Evolutionary conservation across 2,797 vertebrate genomes (phyloP), one percentile per base, ranked within the genome.

Genomic region (Platalea minor): DNA sequence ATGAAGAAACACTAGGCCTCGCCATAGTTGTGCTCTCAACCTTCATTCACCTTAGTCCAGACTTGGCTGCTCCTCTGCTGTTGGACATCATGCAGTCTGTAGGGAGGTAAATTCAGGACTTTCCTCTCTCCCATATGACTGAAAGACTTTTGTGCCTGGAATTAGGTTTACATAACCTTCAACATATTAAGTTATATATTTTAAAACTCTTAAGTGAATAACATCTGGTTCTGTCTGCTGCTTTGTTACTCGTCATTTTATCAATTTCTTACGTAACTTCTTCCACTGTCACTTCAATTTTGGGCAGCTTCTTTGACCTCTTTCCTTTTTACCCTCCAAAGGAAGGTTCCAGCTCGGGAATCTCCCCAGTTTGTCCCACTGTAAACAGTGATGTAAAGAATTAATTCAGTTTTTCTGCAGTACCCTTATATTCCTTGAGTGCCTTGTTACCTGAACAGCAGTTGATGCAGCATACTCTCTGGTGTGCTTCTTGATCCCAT

Each of bases 11-110:
- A 4, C 98, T 99, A 5, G 98, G 99, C 74, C 98, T 99, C 15
- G 99, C 99, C 5, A 99, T 99, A 39, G 99, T 99, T 76, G 99
- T 99, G 56, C 98, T 99, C 12, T 99, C 99, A 85, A 99, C 99
- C 60, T 99, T 99, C 97, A 99, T 99, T 96, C 99, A 99, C 96
- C 98, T 99, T 80, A 99, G 99, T 96, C 99, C 99, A 4, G 99
- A 99, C 96, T 95, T 99, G 98, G 99, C 99, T 11, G 99, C 99
- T 77, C 99, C 99, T 1, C 98, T 99, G 94, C 98, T 99, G n/a
- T 97, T 99, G 56, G 99, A 99, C 97, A 99, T 99, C 97, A 99
- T 99, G 99, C 99, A 99, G 97, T 99, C 99, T 91, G 99, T 99
- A 97, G 99, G 99, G 97, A 99, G 99, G 99, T 99, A 98, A 94